These are phyloP conservation scores for Phymastichus coffea DNA, from an alignment of 1,140 invertebrate species.

Conservation along the genomic window DNA sequence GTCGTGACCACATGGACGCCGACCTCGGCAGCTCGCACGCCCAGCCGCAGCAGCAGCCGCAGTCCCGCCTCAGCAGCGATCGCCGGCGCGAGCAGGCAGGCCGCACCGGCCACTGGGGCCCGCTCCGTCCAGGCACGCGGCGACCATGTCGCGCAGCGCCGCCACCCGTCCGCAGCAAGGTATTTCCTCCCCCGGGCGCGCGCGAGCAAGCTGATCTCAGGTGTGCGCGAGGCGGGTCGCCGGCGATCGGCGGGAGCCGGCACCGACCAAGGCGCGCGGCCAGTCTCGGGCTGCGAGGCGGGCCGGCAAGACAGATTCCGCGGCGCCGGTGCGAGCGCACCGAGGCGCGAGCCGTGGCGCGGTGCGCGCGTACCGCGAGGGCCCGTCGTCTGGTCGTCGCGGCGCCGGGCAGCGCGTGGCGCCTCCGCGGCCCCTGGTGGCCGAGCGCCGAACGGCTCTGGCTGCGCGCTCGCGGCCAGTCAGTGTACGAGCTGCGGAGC, in stretches of 20 bases:
- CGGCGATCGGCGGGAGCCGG: background rate
- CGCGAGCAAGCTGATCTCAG: too few species aligned
- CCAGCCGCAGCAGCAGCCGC: background rate
- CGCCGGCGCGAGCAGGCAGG: background rate
- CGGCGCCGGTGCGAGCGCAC: background rate
- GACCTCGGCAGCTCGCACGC: background rate
- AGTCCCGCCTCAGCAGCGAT: background rate
- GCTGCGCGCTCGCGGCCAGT: too few species aligned
- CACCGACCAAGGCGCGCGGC: background rate
- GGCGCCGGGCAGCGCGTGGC: background rate
- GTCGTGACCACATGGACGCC: background rate
- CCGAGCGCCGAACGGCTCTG: too few species aligned
- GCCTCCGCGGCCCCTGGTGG: too few species aligned
- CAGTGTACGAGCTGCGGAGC: too few species aligned
- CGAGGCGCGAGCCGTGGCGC: background rate
- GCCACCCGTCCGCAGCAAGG: constrained; percentile 34
- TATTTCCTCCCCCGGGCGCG: background rate
- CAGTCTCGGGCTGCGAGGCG: background rate
- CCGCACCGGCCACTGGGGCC: background rate
- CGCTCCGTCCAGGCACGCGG: background rate
- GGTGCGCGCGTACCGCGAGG: background rate
- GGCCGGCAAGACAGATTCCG: background rate
- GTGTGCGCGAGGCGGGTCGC: background rate
- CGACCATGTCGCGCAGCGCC: constrained; percentile 36
- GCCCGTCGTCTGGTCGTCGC: background rate